phyloP scores from a whole-genome alignment of 92 coral and sea anemone genomes.

The Actinernus sp. region DNA sequence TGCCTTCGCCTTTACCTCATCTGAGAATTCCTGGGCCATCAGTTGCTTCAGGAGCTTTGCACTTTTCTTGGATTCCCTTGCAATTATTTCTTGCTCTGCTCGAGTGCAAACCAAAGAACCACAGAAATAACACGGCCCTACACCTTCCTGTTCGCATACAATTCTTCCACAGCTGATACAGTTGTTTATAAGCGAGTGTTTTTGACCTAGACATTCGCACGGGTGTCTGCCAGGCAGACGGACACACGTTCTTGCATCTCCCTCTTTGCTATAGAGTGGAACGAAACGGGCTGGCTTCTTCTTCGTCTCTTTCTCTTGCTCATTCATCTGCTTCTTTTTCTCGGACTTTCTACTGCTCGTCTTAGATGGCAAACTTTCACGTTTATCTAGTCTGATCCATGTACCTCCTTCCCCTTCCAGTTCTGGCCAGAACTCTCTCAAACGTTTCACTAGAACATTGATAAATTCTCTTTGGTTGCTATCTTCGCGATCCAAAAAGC shows the following conservation, averaged over 20 bases:
- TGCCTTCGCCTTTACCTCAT: constrained; percentile 18
- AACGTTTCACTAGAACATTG: constrained; percentile 41
- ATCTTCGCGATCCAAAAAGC: constrained; percentile 68
- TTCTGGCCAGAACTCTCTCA: constrained; percentile 1
- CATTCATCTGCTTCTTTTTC: constrained; percentile 27
- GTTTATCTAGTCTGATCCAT: constrained; percentile 15
- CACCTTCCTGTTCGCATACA: constrained; percentile 96
- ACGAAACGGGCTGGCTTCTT: constrained; percentile 84
- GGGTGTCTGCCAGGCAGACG: constrained; percentile 97
- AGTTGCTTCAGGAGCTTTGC: constrained; percentile 83
- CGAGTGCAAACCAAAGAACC: constrained; percentile 89
- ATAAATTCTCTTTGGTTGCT: constrained; percentile 65
- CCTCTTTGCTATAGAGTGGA: constrained; percentile 92
- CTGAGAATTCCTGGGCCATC: constrained; percentile 60
- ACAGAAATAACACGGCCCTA: constrained; percentile 98
- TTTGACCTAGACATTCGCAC: constrained; percentile 95
- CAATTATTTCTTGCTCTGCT: constrained; percentile 88
- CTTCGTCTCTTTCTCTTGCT: constrained; percentile 54
- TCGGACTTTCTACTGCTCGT: constrained; percentile 10
- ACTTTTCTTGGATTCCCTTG: constrained; percentile 90
- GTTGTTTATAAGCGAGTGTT: constrained; percentile 85
- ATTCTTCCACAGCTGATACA: constrained; percentile 94
- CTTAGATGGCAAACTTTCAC: neutral
- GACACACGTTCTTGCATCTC: constrained; percentile 87
- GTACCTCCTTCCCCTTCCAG: neutral